Conservation (phyloP, 1,140 invertebrate species). For the Rhyzopertha dominica region DNA sequence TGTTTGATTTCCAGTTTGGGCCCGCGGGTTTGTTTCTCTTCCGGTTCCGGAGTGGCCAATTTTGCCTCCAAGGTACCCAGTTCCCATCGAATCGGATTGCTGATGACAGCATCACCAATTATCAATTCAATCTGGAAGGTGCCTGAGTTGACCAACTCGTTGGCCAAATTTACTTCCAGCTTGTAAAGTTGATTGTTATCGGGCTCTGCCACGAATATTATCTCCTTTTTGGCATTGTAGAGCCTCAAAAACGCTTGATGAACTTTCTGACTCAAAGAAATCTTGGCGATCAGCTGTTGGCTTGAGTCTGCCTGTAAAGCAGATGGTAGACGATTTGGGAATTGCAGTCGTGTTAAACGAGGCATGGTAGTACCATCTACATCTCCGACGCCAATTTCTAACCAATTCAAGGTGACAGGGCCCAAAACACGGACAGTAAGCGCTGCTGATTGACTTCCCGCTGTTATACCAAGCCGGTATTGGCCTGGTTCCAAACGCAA, state of each 20-base stretch:
- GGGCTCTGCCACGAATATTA: conserved; percentile 90
- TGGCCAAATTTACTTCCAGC: conserved; percentile 74
- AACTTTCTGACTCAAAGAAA: conserved; percentile 71
- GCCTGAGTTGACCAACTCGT: conserved; percentile 77
- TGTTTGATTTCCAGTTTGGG: conserved; percentile 87
- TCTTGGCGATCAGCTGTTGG: conserved; percentile 83
- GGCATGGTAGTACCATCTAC: conserved; percentile 79
- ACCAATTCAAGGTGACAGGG: conserved; percentile 65
- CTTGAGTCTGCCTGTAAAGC: conserved; percentile 78
- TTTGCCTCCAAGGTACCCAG: conserved; percentile 73
- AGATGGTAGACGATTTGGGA: conserved; percentile 65
- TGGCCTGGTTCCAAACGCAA: conserved; percentile 77
- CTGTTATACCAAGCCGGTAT: conserved; percentile 75
- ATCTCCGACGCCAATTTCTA: conserved; percentile 87
- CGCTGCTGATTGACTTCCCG: conserved; percentile 60
- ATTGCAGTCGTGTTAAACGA: conserved; percentile 67
- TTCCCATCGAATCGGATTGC: conserved; percentile 84
- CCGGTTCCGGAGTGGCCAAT: conserved; percentile 51
- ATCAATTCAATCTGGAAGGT: conserved; percentile 79
- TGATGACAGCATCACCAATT: conserved; percentile 84
- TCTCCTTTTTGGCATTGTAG: conserved; percentile 66
- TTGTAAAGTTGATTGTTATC: conserved; percentile 80
- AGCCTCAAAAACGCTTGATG: conserved; percentile 93
- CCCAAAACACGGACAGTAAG: conserved; percentile 70
- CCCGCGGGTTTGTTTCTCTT: conserved; percentile 43